These are phyloP conservation scores for Glaucopsyche alexis DNA, from an alignment of 2,888 invertebrate genomes.

Conservation along the genomic window DNA sequence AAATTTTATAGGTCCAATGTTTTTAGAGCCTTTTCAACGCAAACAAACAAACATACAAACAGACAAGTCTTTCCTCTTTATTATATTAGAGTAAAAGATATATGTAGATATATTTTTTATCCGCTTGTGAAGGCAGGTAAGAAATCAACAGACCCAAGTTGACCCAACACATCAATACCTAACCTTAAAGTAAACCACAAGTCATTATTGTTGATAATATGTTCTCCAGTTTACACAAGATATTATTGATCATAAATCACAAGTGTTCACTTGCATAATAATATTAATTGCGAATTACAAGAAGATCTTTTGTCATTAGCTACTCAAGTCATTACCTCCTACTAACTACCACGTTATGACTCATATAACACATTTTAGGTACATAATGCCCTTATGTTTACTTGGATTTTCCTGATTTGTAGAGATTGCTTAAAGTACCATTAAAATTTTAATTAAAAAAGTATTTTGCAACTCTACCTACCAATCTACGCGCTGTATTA, in stretches of 20 bases:
- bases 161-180: not conserved
- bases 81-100: no score
- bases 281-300: not conserved
- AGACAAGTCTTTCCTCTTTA: no score
- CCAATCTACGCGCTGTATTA: no score
- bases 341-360: not conserved
- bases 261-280: not conserved
- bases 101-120: no score
- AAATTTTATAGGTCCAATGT: no score
- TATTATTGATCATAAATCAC: constrained; percentile 15
- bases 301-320: not conserved
- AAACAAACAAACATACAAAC: no score
- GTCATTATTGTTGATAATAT: not conserved
- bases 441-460: no score
- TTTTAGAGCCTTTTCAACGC: no score
- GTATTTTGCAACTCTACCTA: no score
- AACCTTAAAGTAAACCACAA: constrained; percentile 13
- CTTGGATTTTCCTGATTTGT: constrained; percentile 3
- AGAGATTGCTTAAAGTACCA: no score
- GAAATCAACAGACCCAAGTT: not conserved
- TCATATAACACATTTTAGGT: not conserved
- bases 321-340: not conserved
- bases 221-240: not conserved
- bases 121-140: not conserved
- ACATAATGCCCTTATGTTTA: not conserved